These are phyloP conservation scores for Neocloeon triangulifer DNA, from an alignment of 1,140 invertebrate species.

Conservation along the genomic window DNA sequence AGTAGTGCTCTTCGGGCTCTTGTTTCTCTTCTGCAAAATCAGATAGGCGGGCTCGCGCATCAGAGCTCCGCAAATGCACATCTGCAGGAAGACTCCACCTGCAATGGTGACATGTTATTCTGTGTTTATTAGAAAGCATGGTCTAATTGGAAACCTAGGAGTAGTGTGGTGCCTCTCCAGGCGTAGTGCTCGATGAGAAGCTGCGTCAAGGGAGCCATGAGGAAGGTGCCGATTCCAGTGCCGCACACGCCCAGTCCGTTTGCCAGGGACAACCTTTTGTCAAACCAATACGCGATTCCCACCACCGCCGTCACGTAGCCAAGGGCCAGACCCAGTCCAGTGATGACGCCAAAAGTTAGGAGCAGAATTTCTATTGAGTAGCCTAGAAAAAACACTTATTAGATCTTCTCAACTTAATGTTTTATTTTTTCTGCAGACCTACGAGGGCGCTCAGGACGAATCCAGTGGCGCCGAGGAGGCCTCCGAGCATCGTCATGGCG, in stretches of 20 bases:
- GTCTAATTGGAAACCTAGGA: too few species aligned
- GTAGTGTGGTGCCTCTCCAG: constrained; percentile 66
- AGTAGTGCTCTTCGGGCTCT: neutral
- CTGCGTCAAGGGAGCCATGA: constrained; percentile 61
- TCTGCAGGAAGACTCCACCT: constrained; percentile 64
- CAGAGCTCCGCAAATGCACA: constrained; percentile 68
- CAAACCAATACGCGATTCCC: constrained; percentile 89
- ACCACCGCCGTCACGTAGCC: constrained; percentile 81
- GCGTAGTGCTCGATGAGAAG: constrained; percentile 50
- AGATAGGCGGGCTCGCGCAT: constrained; percentile 54
- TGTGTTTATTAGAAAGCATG: too few species aligned
- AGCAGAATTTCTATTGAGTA: constrained; percentile 53
- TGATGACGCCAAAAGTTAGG: constrained; percentile 66
- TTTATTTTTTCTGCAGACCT: too few species aligned
- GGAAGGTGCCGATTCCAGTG: constrained; percentile 63
- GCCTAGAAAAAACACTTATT: too few species aligned
- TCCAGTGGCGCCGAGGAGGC: constrained; percentile 48
- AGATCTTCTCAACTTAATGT: too few species aligned
- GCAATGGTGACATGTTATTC: too few species aligned
- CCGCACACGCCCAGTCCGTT: constrained; percentile 82
- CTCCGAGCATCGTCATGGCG: constrained; percentile 55
- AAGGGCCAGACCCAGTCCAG: constrained; percentile 63
- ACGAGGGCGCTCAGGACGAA: constrained; percentile 57
- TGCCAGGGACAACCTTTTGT: constrained; percentile 73
- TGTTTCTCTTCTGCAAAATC: neutral